Conservation (phyloP, 2,888 invertebrate species). For the Lasioglossum calceatum region DNA sequence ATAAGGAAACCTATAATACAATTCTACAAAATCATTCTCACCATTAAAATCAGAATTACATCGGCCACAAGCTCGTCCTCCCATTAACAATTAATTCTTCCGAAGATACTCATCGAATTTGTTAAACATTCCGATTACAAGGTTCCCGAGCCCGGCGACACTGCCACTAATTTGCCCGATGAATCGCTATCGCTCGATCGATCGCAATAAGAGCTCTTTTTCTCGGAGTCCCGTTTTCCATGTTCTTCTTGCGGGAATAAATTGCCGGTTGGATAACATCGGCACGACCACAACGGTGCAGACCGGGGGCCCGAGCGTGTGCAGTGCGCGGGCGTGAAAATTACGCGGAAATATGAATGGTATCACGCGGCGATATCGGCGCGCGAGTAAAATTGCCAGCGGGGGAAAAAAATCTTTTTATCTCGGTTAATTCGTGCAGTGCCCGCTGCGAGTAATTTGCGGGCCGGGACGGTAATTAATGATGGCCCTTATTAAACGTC, state of each 20-base stretch:
- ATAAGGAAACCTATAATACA: too few species aligned
- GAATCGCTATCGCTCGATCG: background rate
- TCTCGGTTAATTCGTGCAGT: slow-evolving; percentile 7
- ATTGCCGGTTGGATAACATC: slow-evolving; percentile 36
- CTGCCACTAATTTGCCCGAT: background rate
- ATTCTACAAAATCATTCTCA: too few species aligned
- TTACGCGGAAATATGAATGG: slow-evolving; percentile 40
- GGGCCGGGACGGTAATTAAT: slow-evolving; percentile 62
- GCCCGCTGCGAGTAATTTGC: slow-evolving; percentile 52
- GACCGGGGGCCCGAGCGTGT: background rate
- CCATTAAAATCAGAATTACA: too few species aligned
- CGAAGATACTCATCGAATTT: background rate
- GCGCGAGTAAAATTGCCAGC: slow-evolving; percentile 23
- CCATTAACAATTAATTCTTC: background rate
- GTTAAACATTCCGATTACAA: background rate
- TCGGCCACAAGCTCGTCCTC: background rate
- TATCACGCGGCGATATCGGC: slow-evolving; percentile 40
- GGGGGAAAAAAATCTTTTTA: slow-evolving; percentile 42
- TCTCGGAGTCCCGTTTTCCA: background rate
- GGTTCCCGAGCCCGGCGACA: background rate
- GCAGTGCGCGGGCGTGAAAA: slow-evolving; percentile 35
- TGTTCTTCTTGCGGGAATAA: background rate
- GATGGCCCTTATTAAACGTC: slow-evolving; percentile 79
- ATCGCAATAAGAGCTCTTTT: background rate
- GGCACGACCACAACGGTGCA: background rate